phyloP scores from a whole-genome alignment of 1,140 invertebrate genomes.

The Brachionus calyciflorus region DNA sequence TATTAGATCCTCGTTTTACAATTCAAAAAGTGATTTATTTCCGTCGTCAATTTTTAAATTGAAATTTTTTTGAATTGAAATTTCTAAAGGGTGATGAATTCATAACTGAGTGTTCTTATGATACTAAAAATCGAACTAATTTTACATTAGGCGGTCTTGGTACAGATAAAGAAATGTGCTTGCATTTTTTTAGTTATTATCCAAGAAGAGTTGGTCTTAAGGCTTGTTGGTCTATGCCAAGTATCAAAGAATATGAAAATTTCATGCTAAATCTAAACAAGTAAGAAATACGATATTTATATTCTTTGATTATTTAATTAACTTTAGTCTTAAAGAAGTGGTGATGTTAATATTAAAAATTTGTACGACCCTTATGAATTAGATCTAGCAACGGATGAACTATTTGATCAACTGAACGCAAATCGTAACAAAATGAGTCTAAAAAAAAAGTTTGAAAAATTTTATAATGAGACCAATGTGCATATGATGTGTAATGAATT shows the following conservation, averaged over 20 bases:
- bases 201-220: neutral
- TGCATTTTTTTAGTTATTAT: slow-evolving; percentile 37
- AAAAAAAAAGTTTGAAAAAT: neutral
- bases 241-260: neutral
- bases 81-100: slow-evolving; percentile 43
- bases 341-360: too few species aligned
- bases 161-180: slow-evolving; percentile 43
- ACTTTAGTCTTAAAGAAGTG: too few species aligned
- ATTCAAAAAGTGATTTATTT: neutral
- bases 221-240: neutral
- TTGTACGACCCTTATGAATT: neutral
- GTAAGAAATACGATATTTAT: too few species aligned
- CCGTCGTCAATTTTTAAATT: neutral
- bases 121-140: neutral
- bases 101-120: slow-evolving; percentile 28
- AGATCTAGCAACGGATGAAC: neutral
- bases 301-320: too few species aligned
- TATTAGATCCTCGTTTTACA: neutral
- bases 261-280: neutral
- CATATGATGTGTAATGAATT: neutral
- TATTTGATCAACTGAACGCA: neutral
- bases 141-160: slow-evolving; percentile 25
- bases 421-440: neutral
- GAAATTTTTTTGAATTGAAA: too few species aligned
- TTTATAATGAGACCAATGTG: neutral